A percentile compares a stretch with the other conserved stretches of the same genome.
These are phyloP conservation scores for Sanderia malayensis DNA, from an alignment of 30 jellyfish, hydroid and myxozoan genomes.

Conservation along the genomic window DNA sequence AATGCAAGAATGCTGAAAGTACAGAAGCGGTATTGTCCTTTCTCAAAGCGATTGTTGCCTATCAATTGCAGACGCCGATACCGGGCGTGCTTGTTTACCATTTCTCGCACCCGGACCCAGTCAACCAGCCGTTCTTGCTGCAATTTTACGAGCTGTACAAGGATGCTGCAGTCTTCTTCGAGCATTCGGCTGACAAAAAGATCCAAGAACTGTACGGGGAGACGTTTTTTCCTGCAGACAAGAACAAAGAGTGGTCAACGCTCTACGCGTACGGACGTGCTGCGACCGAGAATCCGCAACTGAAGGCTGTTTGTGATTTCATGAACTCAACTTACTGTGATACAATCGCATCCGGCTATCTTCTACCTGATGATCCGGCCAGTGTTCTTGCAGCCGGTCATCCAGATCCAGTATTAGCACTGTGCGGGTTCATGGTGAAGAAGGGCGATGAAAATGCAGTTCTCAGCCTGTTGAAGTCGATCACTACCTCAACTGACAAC, in stretches of 20 bases:
- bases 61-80: neutral
- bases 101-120: conserved; percentile 9
- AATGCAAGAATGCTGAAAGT: neutral
- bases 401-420: neutral
- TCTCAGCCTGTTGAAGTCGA: neutral
- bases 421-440: neutral
- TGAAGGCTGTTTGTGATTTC: neutral
- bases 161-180: neutral
- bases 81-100: neutral
- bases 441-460: neutral
- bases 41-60: neutral
- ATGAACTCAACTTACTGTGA: neutral
- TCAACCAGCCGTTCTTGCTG: neutral
- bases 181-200: neutral
- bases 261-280: neutral
- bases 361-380: neutral
- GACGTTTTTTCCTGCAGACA: neutral
- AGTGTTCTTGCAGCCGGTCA: neutral
- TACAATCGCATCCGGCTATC: neutral
- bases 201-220: neutral
- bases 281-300: neutral
- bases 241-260: neutral
- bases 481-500: neutral
- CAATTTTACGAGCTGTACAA: neutral
- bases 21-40: neutral